Conservation (phyloP, 2,888 invertebrate genomes). For the Geophilus truncorum region DNA sequence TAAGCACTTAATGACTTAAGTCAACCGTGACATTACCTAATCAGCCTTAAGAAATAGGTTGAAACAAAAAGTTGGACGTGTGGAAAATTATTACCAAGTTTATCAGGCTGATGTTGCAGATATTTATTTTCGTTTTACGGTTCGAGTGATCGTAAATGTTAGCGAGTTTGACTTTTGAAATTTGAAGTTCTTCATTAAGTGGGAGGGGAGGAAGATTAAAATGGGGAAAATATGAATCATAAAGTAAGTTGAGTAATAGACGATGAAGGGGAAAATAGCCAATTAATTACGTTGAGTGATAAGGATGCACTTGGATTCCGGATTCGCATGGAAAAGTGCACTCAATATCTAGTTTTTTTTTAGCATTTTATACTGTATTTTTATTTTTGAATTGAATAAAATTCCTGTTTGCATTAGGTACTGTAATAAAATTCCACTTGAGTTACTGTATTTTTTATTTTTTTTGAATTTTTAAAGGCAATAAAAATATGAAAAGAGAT, state of each 20-base stretch:
- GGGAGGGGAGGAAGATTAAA: background rate
- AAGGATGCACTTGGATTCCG: background rate
- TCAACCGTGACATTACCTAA: conserved; percentile 6
- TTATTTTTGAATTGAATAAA: no score
- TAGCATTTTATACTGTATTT: no score
- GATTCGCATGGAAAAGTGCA: no score
- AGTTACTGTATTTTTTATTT: no score
- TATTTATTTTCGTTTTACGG: background rate
- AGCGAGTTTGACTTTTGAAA: background rate
- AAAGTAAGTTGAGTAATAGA: background rate
- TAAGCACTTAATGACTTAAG: background rate
- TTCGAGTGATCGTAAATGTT: background rate
- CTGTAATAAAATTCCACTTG: background rate
- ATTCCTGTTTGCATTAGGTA: no score
- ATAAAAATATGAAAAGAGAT: background rate
- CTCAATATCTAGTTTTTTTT: no score
- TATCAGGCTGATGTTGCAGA: background rate
- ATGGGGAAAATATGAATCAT: background rate
- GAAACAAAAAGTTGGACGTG: conserved; percentile 1
- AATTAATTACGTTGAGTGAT: background rate
- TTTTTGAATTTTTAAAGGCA: background rate
- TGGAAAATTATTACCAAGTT: background rate
- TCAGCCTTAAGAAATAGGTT: background rate
- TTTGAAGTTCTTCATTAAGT: no score
- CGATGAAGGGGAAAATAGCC: background rate